A percentile compares a stretch with the other conserved stretches of the same genome.
phyloP scores from a whole-genome alignment of 2,888 invertebrate species.

The Trachelus iudaicus region DNA sequence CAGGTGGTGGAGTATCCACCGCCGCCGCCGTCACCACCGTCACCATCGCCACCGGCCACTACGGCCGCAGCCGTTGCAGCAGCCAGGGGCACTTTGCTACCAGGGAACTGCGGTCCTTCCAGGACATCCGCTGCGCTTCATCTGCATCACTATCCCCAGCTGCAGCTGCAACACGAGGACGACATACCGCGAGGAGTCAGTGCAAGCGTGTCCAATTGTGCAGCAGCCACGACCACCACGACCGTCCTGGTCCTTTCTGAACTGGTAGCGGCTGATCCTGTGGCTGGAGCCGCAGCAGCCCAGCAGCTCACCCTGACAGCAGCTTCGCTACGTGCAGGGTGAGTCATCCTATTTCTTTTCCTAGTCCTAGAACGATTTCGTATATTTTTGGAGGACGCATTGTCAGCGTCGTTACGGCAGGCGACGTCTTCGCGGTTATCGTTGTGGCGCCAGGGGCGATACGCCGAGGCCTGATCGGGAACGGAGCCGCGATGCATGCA shows the following conservation, averaged over 20 bases:
- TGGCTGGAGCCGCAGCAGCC: constrained; percentile 37
- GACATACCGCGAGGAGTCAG: constrained; percentile 64
- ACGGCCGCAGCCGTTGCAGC: constrained; percentile 68
- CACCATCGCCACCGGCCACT: constrained; percentile 66
- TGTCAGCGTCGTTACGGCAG: no score
- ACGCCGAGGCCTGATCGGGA: no score
- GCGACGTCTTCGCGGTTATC: neutral
- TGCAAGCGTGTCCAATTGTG: constrained; percentile 44
- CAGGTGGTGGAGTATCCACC: constrained; percentile 63
- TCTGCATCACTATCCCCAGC: constrained; percentile 68
- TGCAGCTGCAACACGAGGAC: constrained; percentile 68
- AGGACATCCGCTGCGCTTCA: constrained; percentile 68
- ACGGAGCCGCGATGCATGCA: neutral
- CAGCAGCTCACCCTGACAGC: constrained; percentile 56
- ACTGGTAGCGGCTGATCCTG: constrained; percentile 76
- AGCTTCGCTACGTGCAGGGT: constrained; percentile 57
- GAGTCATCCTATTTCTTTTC: constrained; percentile 34
- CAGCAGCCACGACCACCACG: constrained; percentile 65
- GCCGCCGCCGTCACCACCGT: constrained; percentile 61
- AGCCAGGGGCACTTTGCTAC: constrained; percentile 67
- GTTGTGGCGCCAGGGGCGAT: no score
- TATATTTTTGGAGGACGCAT: neutral
- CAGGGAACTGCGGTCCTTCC: constrained; percentile 68
- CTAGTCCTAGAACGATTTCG: neutral
- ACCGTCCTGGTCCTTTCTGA: constrained; percentile 81